Base-by-base conservation (phyloP, 2,113 vertebrate species). In the Syngnathus typhle region DNA sequence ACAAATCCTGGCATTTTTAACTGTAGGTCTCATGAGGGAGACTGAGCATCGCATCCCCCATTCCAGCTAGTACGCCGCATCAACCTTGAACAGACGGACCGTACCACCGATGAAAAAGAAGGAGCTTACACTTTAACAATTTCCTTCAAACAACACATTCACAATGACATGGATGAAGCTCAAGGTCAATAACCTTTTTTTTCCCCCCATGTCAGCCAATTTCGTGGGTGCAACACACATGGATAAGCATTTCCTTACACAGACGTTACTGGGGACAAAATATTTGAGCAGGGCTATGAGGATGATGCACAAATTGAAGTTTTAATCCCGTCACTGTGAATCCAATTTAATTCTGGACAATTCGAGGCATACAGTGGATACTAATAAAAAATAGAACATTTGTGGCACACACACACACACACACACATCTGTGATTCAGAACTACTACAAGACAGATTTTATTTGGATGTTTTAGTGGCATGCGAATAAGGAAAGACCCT, bases 401-500 rank as follows among this genome's bases (percentile, higher is more conserved):
- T 18, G n/a, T 21, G 49, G n/a, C n/a, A 23, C 23, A 23, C 23
- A 23, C 23, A 23, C 23, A 23, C 23, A 23, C 23, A 52, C 11
- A 10, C 23, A 56, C 27, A 36, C 13, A 2, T 16, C 4, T 13
- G 23, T 4, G 23, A 9, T 32, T 27, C 15, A 56, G 6, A 11
- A 56, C 12, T 56, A 65, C 6, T 37, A 66, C 60, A 72, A 15
- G 15, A 19, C 49, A 47, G 44, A 47, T 47, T 59, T 77, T 76
- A 64, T 67, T 80, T 19, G 1, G 49, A 64, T 47, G 38, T 73
- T 61, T 75, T 59, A 76, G 38, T 69, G 27, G 36, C 46, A 44
- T 44, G 44, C 79, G 76, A 81, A 73, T 81, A 72, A 77, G 61
- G 41, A 55, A 16, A 18, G 46, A 63, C 73, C 47, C 74, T 39